Percentiles rank a stretch among this genome's conserved stretches.
phyloP scores from a whole-genome alignment of 2,113 vertebrate species.

The Argyrosomus japonicus region DNA sequence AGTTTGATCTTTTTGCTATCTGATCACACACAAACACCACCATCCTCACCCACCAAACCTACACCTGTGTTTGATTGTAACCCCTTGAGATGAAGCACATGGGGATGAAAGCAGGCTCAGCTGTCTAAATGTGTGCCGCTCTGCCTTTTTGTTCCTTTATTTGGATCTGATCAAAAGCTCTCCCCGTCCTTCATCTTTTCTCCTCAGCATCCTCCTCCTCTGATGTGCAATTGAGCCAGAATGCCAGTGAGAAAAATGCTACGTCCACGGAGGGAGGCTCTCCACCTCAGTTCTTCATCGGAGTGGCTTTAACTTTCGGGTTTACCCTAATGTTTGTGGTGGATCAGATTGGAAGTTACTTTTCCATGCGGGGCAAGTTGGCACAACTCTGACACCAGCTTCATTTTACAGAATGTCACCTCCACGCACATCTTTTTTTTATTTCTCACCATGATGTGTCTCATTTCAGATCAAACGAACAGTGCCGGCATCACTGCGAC shows the following conservation, averaged over 20 bases:
- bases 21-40: not conserved
- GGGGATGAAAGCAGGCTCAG: conserved; percentile 32
- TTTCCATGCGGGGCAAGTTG: conserved; percentile 75
- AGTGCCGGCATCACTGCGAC: conserved; percentile 82
- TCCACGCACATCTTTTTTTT: not conserved
- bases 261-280: conserved; percentile 22
- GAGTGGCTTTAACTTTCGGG: conserved; percentile 81
- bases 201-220: conserved; percentile 68
- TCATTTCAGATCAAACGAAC: conserved; percentile 72
- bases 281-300: conserved; percentile 80
- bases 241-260: conserved; percentile 40
- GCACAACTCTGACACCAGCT: not conserved
- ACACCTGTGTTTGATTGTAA: conserved; percentile 18
- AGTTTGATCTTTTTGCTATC: not conserved
- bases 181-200: conserved; percentile 19
- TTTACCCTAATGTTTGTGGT: conserved; percentile 88
- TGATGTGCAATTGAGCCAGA: conserved; percentile 40
- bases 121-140: not conserved
- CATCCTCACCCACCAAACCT: not conserved
- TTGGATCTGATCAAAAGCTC: conserved; percentile 44
- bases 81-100: conserved; percentile 11
- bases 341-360: conserved; percentile 83
- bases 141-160: conserved; percentile 15
- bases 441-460: not conserved
- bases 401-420: not conserved